phyloP scores from a whole-genome alignment of 2,888 invertebrate genomes.

The Quadriops clusia region DNA sequence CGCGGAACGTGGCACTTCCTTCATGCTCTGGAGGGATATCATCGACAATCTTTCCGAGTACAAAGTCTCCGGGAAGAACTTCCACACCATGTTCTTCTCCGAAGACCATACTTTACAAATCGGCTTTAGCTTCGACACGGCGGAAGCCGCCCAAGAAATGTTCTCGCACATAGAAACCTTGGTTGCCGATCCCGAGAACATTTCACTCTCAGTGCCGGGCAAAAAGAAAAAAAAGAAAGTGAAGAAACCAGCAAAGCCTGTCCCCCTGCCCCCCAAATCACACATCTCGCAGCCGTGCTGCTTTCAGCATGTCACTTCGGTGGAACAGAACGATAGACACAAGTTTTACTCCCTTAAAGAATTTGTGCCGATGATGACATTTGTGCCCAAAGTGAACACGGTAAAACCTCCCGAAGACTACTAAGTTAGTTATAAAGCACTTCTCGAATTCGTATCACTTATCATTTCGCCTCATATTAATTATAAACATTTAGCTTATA shows the following conservation, averaged over 20 bases:
- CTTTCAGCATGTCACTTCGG: slow-evolving; percentile 71
- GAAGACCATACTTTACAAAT: slow-evolving; percentile 63
- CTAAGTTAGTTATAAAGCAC: no score
- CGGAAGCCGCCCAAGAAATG: slow-evolving; percentile 58
- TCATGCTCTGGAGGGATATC: slow-evolving; percentile 69
- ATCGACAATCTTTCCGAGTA: slow-evolving; percentile 70
- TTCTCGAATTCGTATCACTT: no score
- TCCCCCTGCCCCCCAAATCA: slow-evolving; percentile 58
- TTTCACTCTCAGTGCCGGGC: slow-evolving; percentile 48
- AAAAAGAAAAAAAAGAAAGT: slow-evolving; percentile 45
- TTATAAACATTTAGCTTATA: no score
- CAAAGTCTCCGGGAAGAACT: slow-evolving; percentile 56
- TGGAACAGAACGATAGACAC: slow-evolving; percentile 54
- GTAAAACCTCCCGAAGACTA: no score
- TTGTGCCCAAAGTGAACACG: slow-evolving; percentile 13
- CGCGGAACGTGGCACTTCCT: slow-evolving; percentile 56
- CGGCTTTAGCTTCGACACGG: slow-evolving; percentile 70
- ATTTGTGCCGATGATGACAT: slow-evolving; percentile 37
- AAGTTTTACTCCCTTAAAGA: slow-evolving; percentile 58
- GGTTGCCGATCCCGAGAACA: slow-evolving; percentile 66
- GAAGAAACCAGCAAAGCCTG: slow-evolving; percentile 41
- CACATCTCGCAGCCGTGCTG: slow-evolving; percentile 78
- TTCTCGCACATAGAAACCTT: slow-evolving; percentile 56
- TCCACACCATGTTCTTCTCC: slow-evolving; percentile 73
- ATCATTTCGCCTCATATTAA: no score